Evolutionary conservation across 2,797 vertebrate genomes (phyloP).

Genomic region (Pipistrellus pipistrellus): DNA sequence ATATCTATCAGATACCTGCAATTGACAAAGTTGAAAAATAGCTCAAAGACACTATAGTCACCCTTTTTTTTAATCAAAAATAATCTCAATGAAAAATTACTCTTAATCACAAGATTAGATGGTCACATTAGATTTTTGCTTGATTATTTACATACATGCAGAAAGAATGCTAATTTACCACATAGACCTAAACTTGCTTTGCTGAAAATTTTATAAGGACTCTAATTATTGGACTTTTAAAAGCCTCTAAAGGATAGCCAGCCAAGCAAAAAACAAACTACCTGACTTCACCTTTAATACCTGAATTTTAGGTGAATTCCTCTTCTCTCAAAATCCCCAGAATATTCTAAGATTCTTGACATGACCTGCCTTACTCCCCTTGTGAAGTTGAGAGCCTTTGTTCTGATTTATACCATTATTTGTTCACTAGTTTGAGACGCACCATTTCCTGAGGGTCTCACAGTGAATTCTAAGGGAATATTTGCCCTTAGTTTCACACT

Average conservation of each 20-base stretch:
- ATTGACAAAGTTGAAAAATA: neutral
- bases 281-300: neutral
- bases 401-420: neutral
- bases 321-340: neutral
- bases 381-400: neutral
- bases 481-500: neutral
- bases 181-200: neutral
- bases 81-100: constrained; percentile 24
- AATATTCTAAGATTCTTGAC: neutral
- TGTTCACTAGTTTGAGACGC: neutral
- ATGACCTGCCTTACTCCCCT: neutral
- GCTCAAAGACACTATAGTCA: neutral
- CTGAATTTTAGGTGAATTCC: neutral
- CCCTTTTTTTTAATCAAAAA: constrained; percentile 6
- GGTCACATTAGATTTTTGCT: neutral
- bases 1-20: neutral
- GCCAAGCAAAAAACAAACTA: neutral
- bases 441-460: neutral
- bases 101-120: neutral
- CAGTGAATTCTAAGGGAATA: neutral
- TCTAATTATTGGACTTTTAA: neutral
- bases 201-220: neutral
- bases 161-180: neutral
- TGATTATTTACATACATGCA: neutral
- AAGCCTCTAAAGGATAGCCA: neutral